A percentile compares a stretch with the other conserved stretches of the same genome.
Conservation (phyloP, 2,113 vertebrate genomes). For the Rhadina sibilatrix region DNA sequence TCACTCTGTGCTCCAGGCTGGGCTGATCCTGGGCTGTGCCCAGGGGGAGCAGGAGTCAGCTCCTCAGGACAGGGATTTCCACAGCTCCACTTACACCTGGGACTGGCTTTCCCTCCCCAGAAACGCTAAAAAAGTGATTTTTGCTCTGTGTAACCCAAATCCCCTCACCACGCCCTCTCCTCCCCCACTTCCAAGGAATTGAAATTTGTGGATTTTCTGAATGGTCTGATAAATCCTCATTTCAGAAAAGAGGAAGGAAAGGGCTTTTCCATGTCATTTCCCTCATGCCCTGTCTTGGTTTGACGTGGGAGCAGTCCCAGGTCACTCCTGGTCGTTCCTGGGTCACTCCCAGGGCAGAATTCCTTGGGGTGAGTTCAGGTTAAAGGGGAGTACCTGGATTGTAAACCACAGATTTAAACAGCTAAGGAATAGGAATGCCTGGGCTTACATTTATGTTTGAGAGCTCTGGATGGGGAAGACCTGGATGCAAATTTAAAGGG, state of each 20-base stretch:
- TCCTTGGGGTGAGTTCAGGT: background rate
- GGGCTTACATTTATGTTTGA: background rate
- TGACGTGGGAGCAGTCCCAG: rapidly evolving
- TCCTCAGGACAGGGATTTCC: background rate
- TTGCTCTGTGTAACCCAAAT: background rate
- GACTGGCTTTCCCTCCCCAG: background rate
- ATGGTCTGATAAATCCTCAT: background rate
- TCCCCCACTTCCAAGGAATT: background rate
- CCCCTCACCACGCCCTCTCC: rapidly evolving
- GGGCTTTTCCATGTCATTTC: background rate
- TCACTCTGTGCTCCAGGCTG: background rate
- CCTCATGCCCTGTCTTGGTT: too few relatives aligned
- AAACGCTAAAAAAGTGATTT: background rate
- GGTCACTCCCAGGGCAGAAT: background rate
- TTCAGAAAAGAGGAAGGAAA: background rate
- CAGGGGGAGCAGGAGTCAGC: rapidly evolving
- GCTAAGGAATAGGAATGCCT: background rate
- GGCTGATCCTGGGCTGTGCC: background rate
- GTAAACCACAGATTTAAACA: background rate
- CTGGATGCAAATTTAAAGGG: background rate
- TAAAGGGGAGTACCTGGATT: background rate
- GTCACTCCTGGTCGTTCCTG: background rate
- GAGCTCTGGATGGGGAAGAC: background rate
- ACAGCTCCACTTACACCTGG: background rate
- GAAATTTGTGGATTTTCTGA: background rate